Evolutionary conservation across 1,140 invertebrate species (phyloP).

Genomic region (Dendrolimus kikuchii): DNA sequence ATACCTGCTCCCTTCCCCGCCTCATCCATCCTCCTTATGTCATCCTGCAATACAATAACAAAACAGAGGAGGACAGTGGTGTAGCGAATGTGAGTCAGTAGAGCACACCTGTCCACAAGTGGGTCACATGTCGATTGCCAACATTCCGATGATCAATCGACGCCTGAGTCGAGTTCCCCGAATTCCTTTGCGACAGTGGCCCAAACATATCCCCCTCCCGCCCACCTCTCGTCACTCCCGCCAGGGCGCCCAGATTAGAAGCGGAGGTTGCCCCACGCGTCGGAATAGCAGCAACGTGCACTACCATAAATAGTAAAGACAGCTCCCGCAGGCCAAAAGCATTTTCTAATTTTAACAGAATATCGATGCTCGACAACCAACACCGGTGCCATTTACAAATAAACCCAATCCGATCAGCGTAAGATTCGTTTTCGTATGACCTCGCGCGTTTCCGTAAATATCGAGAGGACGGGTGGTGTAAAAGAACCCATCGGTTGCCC

Average conservation of each 20-base stretch:
- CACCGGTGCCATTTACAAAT: too few relatives aligned
- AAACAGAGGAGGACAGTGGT: constrained; percentile 9
- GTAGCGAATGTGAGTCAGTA: constrained; percentile 18
- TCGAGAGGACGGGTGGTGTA: too few relatives aligned
- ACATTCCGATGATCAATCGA: constrained; percentile 18
- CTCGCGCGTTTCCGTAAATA: too few relatives aligned
- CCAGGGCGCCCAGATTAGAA: constrained; percentile 22
- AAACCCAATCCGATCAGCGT: too few relatives aligned
- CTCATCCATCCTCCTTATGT: constrained; percentile 1
- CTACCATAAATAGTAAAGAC: constrained; percentile 69
- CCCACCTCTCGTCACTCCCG: not conserved
- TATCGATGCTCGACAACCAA: not conserved
- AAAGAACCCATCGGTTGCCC: too few relatives aligned
- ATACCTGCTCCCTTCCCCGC: constrained; percentile 10
- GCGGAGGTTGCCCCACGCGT: constrained; percentile 39
- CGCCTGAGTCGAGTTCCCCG: constrained; percentile 5
- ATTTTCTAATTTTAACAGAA: constrained; percentile 59
- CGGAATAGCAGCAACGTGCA: constrained; percentile 41
- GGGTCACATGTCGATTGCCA: constrained; percentile 31
- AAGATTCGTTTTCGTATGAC: too few relatives aligned
- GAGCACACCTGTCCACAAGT: constrained; percentile 29
- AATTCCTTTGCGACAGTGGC: too few relatives aligned
- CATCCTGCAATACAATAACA: not conserved
- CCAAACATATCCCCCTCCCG: not conserved
- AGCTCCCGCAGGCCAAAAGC: constrained; percentile 44